Conservation (phyloP, 2,888 invertebrate species). For the Amitus sp. region DNA sequence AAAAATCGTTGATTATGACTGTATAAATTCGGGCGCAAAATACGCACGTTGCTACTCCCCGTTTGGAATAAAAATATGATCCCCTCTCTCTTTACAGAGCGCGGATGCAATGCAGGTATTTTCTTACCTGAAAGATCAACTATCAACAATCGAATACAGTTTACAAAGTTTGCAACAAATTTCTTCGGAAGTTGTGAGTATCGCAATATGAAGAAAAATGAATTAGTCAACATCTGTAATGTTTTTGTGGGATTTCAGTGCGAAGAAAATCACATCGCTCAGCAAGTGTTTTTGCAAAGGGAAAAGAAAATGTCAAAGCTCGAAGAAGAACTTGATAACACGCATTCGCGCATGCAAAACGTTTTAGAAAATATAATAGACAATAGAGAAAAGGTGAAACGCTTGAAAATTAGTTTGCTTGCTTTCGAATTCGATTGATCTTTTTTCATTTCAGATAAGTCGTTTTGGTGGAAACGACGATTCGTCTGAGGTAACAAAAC, state of each 20-base stretch:
- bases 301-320: conserved; percentile 51
- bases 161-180: conserved; percentile 52
- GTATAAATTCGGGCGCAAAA: too few relatives aligned
- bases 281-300: conserved; percentile 48
- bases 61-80: too few relatives aligned
- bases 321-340: conserved; percentile 55
- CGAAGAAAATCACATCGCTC: conserved; percentile 47
- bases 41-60: too few relatives aligned
- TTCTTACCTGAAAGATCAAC: conserved; percentile 45
- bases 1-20: too few relatives aligned
- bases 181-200: conserved; percentile 52
- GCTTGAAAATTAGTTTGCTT: too few relatives aligned
- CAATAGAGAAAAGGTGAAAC: conserved; percentile 44
- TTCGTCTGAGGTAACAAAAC: conserved; percentile 26
- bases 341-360: conserved; percentile 58
- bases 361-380: conserved; percentile 51
- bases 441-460: conserved; percentile 29
- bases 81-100: conserved; percentile 42
- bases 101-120: conserved; percentile 39
- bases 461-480: conserved; percentile 24
- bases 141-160: conserved; percentile 45
- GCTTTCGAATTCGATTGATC: too few relatives aligned
- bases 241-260: conserved; percentile 44
- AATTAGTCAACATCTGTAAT: not conserved
- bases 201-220: conserved; percentile 8